Evolutionary conservation across 2,113 vertebrate genomes (phyloP), one percentile per base, ranked within the genome.

Genomic region (Murina feae): DNA sequence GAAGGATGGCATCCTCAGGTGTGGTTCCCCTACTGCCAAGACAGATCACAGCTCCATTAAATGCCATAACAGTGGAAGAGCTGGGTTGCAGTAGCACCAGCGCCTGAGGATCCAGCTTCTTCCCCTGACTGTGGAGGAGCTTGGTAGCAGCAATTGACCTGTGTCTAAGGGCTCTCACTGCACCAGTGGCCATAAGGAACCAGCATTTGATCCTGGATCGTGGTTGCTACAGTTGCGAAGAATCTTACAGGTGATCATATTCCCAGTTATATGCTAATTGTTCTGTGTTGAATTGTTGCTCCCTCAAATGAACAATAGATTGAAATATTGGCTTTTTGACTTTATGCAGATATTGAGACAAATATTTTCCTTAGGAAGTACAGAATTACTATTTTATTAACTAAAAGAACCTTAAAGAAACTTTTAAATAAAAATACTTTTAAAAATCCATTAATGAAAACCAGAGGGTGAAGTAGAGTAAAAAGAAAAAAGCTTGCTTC

Each of bases 231-330:
- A 84, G 25, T 63, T 39, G 42, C 10, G 80, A 74, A 86, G 13
- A 5, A 83, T 90, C 35, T 91, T 89, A 93, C 17, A 76, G 42
- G 86, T 91, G 74, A 81, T 89, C 35, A 91, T 10, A 74, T 81
- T 96, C 76, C 60, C 35, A 87, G 39, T 95, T 85, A 44, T 18
- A 93, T 44, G 47, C 18, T 83, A 74, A 88, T 76, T 89, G 21
- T 11, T 82, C 23, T 88, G 16, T 60, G 21, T 66, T 85, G 47
- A 86, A 94, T 13, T 85, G 80, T 10, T 88, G 32, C 8, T 91
- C 39, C 35, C 9, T 88, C 63, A 93, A 93, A 68, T 69, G 72
- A 93, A 81, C 17, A 90, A 87, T 5, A 76, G 53, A 89, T 89
- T 82, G 25, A 91, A 65, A 78, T 10, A 39, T 49, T 89, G 63